Evolutionary conservation across 1,140 invertebrate genomes (phyloP).

Genomic region (Magallana ariakensis): DNA sequence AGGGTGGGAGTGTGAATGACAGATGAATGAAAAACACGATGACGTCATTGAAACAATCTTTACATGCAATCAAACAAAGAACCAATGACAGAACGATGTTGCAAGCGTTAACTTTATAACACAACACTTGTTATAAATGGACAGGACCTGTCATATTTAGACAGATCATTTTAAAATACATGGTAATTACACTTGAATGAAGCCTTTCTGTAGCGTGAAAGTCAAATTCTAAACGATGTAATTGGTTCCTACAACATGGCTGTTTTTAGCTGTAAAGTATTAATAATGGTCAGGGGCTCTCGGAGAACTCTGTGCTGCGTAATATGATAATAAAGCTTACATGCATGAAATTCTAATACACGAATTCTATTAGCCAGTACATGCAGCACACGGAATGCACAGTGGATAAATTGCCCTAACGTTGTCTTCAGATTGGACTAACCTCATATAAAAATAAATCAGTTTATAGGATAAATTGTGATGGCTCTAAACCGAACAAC

Average conservation of each 20-base stretch:
- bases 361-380: background rate
- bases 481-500: no score
- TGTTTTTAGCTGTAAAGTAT: background rate
- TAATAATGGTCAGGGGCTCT: background rate
- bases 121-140: background rate
- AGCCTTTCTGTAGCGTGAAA: background rate
- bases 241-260: background rate
- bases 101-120: background rate
- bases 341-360: background rate
- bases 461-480: no score
- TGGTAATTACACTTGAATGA: conserved; percentile 16
- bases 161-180: background rate
- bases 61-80: background rate
- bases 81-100: background rate
- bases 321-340: background rate
- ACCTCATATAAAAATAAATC: no score
- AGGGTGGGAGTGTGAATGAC: background rate
- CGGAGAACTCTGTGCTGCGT: background rate
- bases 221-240: background rate
- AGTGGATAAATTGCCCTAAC: background rate
- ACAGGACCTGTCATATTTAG: conserved; percentile 13
- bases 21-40: background rate
- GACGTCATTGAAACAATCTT: background rate
- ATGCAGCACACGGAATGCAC: background rate
- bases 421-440: no score